Conservation (phyloP, 2,888 invertebrate species). For the Muschampia plurimacula region DNA sequence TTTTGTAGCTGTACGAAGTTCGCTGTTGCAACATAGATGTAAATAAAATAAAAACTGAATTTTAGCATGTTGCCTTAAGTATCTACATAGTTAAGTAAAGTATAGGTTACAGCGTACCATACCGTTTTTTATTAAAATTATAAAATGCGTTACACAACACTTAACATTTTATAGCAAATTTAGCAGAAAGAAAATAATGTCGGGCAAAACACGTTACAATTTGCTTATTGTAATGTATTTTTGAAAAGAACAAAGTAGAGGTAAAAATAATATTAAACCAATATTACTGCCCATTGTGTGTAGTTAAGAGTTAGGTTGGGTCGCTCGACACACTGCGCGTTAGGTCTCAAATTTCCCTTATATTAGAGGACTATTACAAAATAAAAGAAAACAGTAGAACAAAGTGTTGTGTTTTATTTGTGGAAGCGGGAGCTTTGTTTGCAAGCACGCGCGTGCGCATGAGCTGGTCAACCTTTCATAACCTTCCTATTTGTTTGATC, state of each 20-base stretch:
- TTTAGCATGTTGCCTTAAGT: too few relatives aligned
- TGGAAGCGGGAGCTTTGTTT: constrained; percentile 63
- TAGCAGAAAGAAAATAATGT: too few relatives aligned
- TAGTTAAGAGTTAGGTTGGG: constrained; percentile 16
- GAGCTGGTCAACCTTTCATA: constrained; percentile 48
- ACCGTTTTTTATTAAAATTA: too few relatives aligned
- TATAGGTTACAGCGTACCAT: too few relatives aligned
- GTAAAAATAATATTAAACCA: constrained; percentile 31
- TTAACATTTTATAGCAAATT: too few relatives aligned
- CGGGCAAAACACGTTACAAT: not conserved
- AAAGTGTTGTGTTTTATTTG: constrained; percentile 69
- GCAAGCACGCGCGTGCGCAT: constrained; percentile 67
- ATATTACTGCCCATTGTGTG: constrained; percentile 37
- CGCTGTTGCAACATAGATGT: too few relatives aligned
- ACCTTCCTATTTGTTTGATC: constrained; percentile 18
- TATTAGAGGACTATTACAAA: constrained; percentile 60
- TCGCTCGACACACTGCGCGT: constrained; percentile 31
- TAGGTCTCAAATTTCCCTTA: constrained; percentile 56
- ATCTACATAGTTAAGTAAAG: too few relatives aligned
- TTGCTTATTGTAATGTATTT: not conserved
- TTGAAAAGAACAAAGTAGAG: constrained; percentile 44
- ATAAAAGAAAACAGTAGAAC: constrained; percentile 61
- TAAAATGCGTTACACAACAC: too few relatives aligned
- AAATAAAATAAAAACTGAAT: too few relatives aligned
- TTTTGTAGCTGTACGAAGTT: too few relatives aligned